Evolutionary conservation across 2,888 invertebrate species (phyloP).

Genomic region (Leuctra nigra): DNA sequence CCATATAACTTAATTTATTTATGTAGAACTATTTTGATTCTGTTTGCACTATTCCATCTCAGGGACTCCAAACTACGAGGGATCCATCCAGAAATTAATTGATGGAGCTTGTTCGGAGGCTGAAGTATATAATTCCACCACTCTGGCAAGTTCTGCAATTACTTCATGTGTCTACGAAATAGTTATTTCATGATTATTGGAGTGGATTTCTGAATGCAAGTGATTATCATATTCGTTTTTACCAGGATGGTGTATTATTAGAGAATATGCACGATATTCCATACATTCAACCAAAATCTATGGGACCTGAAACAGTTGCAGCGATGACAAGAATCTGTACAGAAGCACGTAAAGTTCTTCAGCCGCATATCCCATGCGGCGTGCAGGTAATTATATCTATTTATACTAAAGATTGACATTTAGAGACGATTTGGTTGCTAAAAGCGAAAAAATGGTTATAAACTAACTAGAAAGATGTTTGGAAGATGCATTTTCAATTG

Average conservation of each 20-base stretch:
- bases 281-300: slow-evolving; percentile 50
- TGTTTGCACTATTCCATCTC: no score
- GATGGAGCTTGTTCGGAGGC: slow-evolving; percentile 55
- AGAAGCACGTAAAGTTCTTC: slow-evolving; percentile 50
- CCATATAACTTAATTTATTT: no score
- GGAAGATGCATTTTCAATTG: no score
- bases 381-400: slow-evolving; percentile 45
- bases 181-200: not conserved
- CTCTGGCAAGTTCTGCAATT: slow-evolving; percentile 44
- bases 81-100: slow-evolving; percentile 48
- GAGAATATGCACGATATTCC: slow-evolving; percentile 80
- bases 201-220: not conserved
- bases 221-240: not conserved
- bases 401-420: not conserved
- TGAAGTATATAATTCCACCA: slow-evolving; percentile 48
- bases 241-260: slow-evolving; percentile 60
- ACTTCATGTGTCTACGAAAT: not conserved
- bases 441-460: no score
- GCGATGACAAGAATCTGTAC: slow-evolving; percentile 58
- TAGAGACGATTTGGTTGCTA: no score
- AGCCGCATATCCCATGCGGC: slow-evolving; percentile 48
- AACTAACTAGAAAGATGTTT: no score
- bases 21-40: no score
- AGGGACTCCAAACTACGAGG: slow-evolving; percentile 55
- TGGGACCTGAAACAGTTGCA: slow-evolving; percentile 62